phyloP scores from a whole-genome alignment of 2,888 invertebrate genomes.

The Chrysodeixis includens region DNA sequence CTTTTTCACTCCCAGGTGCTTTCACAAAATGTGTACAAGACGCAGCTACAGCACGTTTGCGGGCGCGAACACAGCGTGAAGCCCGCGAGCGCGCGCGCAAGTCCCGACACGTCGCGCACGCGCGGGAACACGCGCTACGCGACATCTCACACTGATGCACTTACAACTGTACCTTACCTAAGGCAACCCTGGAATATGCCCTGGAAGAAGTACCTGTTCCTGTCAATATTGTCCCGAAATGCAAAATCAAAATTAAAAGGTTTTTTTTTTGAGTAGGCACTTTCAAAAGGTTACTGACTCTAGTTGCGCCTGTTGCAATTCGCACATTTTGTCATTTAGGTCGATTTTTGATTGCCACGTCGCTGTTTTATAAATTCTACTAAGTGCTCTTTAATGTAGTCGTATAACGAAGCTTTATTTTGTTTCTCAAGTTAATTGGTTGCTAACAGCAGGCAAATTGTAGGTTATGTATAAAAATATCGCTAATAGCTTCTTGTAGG shows the following conservation, averaged over 20 bases:
- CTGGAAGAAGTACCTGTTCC: neutral
- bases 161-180: neutral
- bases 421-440: too few species aligned
- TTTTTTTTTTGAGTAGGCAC: too few species aligned
- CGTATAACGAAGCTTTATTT: too few species aligned
- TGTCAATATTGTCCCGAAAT: neutral
- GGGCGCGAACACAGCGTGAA: constrained; percentile 72
- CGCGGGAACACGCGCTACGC: constrained; percentile 73
- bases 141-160: constrained; percentile 55
- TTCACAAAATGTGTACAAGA: constrained; percentile 78
- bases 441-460: too few species aligned
- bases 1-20: too few species aligned
- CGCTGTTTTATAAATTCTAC: neutral
- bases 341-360: neutral
- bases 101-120: constrained; percentile 73
- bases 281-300: too few species aligned
- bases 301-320: too few species aligned
- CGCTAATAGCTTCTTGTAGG: too few species aligned
- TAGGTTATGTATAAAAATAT: too few species aligned
- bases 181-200: neutral
- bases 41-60: constrained; percentile 68
- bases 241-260: neutral
- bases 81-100: constrained; percentile 74
- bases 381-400: neutral
- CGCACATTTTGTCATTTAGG: too few species aligned